Evolutionary conservation across 1,140 invertebrate genomes (phyloP), one percentile per base, ranked within the genome.

Genomic region (Diachasma alloeum): DNA sequence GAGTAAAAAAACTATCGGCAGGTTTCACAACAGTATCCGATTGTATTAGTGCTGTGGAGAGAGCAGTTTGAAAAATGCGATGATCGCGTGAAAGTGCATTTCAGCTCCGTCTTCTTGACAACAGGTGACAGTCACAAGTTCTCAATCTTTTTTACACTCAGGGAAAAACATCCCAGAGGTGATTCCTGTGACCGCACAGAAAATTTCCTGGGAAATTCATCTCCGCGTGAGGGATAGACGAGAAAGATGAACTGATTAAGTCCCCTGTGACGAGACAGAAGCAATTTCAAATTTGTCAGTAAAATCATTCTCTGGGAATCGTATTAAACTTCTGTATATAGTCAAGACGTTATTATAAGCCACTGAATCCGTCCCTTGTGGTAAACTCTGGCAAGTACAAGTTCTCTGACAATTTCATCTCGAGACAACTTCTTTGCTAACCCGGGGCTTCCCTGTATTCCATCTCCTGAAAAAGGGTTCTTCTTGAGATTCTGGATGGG

Each of bases 281-380:
- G 59, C 59, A 63, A 63, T 63, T 63, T 63, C 6, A 63, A 63
- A 63, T 63, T 63, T 63, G 59, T 63, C 59, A 63, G 59, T 26
- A 26, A 63, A 63, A 63, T 63, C 24, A 63, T 63, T 63, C 15
- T 63, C 11, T 31, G 24, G 59, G 19, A 31, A 15, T 63, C 24
- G 59, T 31, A 63, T 63, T 63, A 63, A 26, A 26, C 19, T 63
- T 63, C 11, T 31, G 8, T 0, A 26, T 63, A 63, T 24, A 63
- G 22, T 24, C 59, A 11, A 31, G 24, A 63, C 11, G 59, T 24
- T 63, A 63, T 63, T 31, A 63, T 63, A 15, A 63, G 22, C 24
- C 59, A 63, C 59, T 63, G 59, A 63, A 63, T 63, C 5, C 59
- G 24, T 63, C 59, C 24, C 19, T 63, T 31, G 22, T 63, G 59